Evolutionary conservation across 2,888 invertebrate species (phyloP).

Genomic region (Eucriotettix oculatus): DNA sequence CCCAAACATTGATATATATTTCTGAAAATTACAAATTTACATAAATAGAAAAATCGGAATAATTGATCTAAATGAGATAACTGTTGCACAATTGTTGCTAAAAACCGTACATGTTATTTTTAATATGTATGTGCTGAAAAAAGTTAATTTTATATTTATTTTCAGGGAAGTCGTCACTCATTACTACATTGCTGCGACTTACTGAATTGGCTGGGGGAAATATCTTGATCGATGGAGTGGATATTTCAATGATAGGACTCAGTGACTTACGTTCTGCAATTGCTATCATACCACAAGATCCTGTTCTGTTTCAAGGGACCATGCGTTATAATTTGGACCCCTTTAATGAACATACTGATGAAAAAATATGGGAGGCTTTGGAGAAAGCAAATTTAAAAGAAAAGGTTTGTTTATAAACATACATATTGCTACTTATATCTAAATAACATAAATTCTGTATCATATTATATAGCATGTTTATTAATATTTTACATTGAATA

Average conservation of each 20-base stretch:
- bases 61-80: too few species aligned
- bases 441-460: too few species aligned
- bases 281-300: conserved; percentile 22
- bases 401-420: conserved; percentile 8
- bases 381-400: conserved; percentile 19
- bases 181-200: conserved; percentile 17
- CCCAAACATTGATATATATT: too few species aligned
- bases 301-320: conserved; percentile 21
- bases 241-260: conserved; percentile 16
- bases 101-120: too few species aligned
- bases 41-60: too few species aligned
- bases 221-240: conserved; percentile 18
- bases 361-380: conserved; percentile 19
- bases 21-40: too few species aligned
- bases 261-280: conserved; percentile 17
- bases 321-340: conserved; percentile 21
- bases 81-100: too few species aligned
- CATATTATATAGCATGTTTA: too few species aligned
- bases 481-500: too few species aligned
- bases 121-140: too few species aligned
- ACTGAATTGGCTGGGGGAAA: conserved; percentile 17
- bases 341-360: conserved; percentile 18
- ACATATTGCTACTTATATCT: too few species aligned
- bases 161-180: conserved; percentile 19
- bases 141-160: neutral